Conservation (phyloP, 2,797 vertebrate genomes). For the Semaprochilodus insignis region DNA sequence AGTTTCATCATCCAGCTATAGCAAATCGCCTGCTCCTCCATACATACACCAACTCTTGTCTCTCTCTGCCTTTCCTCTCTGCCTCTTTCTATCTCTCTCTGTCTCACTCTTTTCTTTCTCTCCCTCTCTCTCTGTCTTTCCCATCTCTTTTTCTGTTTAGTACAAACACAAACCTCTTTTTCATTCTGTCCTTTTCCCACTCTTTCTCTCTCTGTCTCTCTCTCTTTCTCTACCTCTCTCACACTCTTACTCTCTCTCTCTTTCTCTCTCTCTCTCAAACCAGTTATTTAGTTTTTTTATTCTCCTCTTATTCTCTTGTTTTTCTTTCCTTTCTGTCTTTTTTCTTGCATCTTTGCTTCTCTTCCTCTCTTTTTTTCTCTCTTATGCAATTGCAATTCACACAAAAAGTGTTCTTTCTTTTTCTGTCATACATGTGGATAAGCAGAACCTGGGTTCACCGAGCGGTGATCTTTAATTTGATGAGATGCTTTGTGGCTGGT, state of each 20-base stretch:
- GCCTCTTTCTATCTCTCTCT: background rate
- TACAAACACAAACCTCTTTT: no score
- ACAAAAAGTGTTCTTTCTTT: no score
- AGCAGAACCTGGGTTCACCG: background rate
- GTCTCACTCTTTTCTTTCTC: no score
- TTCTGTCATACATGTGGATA: background rate
- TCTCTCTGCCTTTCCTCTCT: background rate
- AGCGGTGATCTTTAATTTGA: slow-evolving; percentile 31
- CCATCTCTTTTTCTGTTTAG: no score
- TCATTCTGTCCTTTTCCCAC: no score
- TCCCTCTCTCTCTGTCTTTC: background rate
- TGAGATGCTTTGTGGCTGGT: slow-evolving; percentile 55
- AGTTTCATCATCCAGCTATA: slow-evolving; percentile 23
- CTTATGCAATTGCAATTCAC: no score
- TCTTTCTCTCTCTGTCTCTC: no score
- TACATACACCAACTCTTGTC: slow-evolving; percentile 10
- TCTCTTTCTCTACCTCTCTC: no score
- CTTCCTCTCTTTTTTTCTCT: no score
- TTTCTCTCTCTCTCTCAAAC: background rate
- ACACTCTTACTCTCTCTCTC: background rate
- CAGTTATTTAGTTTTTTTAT: no score
- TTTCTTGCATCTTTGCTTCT: no score
- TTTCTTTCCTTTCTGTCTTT: background rate
- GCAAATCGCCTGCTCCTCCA: slow-evolving; percentile 28
- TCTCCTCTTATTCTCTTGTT: no score